Percentiles rank a stretch among this genome's conserved stretches.
Evolutionary conservation across 1,140 invertebrate genomes (phyloP).

Genomic region (Dreissena polymorpha): DNA sequence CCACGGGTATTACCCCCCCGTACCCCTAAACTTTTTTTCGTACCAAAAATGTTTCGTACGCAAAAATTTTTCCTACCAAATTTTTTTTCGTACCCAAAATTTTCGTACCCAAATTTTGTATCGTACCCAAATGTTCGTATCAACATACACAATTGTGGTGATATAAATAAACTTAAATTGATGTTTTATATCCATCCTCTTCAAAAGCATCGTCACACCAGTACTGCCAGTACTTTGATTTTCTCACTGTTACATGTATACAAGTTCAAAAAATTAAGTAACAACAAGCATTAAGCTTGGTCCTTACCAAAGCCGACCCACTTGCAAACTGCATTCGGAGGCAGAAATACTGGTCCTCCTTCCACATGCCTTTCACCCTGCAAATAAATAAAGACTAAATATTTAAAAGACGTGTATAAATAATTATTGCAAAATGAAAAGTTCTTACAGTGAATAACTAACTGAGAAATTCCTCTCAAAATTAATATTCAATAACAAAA

Average conservation of each 20-base stretch:
- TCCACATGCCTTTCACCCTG: slow-evolving; percentile 53
- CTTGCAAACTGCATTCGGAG: slow-evolving; percentile 59
- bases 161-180: no score
- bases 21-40: no score
- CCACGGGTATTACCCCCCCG: no score
- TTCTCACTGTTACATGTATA: not conserved
- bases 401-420: not conserved
- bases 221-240: no score
- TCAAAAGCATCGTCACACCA: no score
- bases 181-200: no score
- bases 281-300: not conserved
- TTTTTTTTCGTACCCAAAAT: no score
- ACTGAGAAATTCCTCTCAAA: not conserved
- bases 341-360: slow-evolving; percentile 57
- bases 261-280: not conserved
- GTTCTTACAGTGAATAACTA: not conserved
- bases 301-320: slow-evolving; percentile 71
- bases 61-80: no score
- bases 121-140: no score
- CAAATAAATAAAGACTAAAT: slow-evolving; percentile 38
- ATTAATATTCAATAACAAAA: not conserved
- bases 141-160: no score
- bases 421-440: not conserved
- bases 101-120: no score
- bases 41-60: no score